phyloP scores from a whole-genome alignment of 2,113 vertebrate genomes.

The Gnathonemus longibarbis region DNA sequence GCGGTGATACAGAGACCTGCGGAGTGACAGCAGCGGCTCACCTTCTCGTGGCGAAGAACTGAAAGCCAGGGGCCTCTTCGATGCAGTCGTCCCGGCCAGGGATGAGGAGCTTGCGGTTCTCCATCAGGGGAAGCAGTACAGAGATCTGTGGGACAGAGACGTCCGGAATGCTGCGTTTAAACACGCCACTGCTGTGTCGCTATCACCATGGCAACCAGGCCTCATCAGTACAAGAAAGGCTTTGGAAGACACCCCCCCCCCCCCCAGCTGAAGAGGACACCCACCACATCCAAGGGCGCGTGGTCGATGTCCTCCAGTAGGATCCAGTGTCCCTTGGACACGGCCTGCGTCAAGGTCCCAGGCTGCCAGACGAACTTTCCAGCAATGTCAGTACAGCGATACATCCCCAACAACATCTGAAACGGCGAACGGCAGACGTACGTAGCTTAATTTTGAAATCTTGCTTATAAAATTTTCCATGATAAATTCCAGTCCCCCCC shows the following conservation, averaged over 20 bases:
- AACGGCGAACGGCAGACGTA: neutral
- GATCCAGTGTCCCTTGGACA: constrained; percentile 83
- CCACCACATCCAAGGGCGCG: constrained; percentile 89
- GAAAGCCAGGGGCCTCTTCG: constrained; percentile 83
- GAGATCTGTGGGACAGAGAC: constrained; percentile 68
- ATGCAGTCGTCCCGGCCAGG: constrained; percentile 85
- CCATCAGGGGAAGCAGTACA: constrained; percentile 85
- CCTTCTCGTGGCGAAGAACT: constrained; percentile 95
- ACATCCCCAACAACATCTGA: constrained; percentile 90
- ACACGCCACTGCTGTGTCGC: neutral
- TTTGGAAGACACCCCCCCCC: neutral
- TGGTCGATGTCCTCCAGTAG: constrained; percentile 95
- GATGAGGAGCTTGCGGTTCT: constrained; percentile 84
- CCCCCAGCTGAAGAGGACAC: constrained; percentile 22
- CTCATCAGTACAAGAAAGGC: neutral
- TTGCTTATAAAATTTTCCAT: neutral
- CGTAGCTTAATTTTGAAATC: neutral
- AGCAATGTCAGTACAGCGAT: constrained; percentile 89
- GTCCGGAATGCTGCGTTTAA: neutral
- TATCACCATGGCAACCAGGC: neutral
- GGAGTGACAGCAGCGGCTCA: constrained; percentile 33
- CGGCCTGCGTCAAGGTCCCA: constrained; percentile 86
- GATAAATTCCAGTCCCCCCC: neutral
- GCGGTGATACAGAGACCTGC: neutral
- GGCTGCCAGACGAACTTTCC: constrained; percentile 96